Evolutionary conservation across 2,113 vertebrate genomes (phyloP), one percentile per base, ranked within the genome.

Genomic region (Triplophysa rosa): DNA sequence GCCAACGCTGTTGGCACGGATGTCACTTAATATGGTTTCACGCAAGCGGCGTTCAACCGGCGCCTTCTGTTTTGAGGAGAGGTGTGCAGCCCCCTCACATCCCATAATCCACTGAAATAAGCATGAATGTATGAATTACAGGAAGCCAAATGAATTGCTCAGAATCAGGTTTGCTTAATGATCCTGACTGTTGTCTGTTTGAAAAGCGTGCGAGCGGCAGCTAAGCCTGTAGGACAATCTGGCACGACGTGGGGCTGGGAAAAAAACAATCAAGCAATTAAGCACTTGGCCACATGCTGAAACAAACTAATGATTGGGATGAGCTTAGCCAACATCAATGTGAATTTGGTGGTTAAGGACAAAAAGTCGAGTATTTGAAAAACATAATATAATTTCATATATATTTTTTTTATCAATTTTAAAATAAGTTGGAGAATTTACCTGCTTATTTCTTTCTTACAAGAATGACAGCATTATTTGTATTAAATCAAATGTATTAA

Each of bases 261-360:
- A 70, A 62, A 49, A 63, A 49, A 5, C 19, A 54, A 17, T 21
- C 40, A 54, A 68, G 29, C 5, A 80, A 66, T 62, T 70, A 79
- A 79, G 49, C 78, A 71, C 42, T 63, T 73, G 5, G 2, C 37
- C 58, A 58, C 61, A 71, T 71, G 61, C 59, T 71, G 45, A 79
- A 64, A 63, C 59, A 40, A 42, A 26, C 16, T 19, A 21, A 58
- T 8, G 47, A 40, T 21, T 11, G 21, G 77, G 37, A 21, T 33
- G 24, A 74, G 23, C 26, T 8, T 74, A 58, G 37, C 56, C 56
- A 45, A n/a, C 56, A 74, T 74, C 40, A 16, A 47, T 62, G 56
- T 17, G 37, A 29, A 74, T n/a, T 4, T 74, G 58, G 21, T 74
- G 19, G 62, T 74, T 45, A 47, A 6, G 21, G 7, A 24, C 21